Base-by-base conservation (phyloP, 2,888 invertebrate species). In the Sesamia inferens region DNA sequence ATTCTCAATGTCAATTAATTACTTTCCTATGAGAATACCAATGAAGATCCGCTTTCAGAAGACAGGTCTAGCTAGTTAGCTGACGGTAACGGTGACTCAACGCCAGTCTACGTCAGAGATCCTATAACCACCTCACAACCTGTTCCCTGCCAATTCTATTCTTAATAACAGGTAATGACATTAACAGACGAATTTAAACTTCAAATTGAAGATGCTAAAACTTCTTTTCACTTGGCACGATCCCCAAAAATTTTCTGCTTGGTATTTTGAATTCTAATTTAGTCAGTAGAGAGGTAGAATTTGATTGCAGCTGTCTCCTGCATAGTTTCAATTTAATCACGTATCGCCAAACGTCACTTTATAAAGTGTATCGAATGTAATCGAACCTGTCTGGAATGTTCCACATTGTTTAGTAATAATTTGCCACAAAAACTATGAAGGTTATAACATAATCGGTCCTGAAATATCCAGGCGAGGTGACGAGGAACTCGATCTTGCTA, bases 91-190 rank as follows among this genome's bases (percentile, higher is more conserved):
- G 65, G 84, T 93, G 94, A 94, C 77, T 94, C 93, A 93, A 73
- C 63, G 65, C 88, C 85, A 83, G 87, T 90, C 87, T 85, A 83
- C 91, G 90, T 89, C 90, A 91, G 91, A 88, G 92, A 92, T 91
- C 91, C 88, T 90, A 92, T 92, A 92, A 88, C 89, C 89, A 89
- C 88, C 87, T 79, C 82, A 81, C 81, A 86, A 89, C 86, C 86
- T 87, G 85, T 80, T 80, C 89, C 83, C 89, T 94, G 94, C 94
- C 94, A 94, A 93, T 76, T 94, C 94, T 94, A 94, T 94, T 94
- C 92, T 93, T 91, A 92, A 87, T 88, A 88, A 89, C 88, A 87
- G 83, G 83, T 85, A 57, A 76, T 54, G 66, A 73, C 58, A 76
- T 62, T 71, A 64, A 64, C 82, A 85, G 68, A 70, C 74, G 19